phyloP scores from a whole-genome alignment of 2,797 vertebrate genomes.

The Podarcis siculus region DNA sequence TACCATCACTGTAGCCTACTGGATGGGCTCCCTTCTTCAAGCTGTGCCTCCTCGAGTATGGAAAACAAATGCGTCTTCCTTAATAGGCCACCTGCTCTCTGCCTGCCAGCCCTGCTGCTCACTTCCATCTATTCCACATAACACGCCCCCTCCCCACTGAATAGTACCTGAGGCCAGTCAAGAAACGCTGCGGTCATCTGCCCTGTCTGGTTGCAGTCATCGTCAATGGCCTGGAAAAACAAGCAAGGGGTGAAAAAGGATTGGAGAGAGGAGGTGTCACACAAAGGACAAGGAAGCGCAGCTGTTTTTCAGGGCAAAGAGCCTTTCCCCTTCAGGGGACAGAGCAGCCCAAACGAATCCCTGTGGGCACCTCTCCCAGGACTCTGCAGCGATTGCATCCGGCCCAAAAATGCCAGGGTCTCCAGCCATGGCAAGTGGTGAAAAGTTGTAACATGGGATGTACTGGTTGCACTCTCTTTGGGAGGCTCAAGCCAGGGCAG shows the following conservation, averaged over 20 bases:
- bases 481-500: not conserved
- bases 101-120: not conserved
- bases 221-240: constrained; percentile 87
- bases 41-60: not conserved
- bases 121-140: not conserved
- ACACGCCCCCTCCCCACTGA: too few relatives aligned
- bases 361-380: not conserved
- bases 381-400: not conserved
- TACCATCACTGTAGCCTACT: not conserved
- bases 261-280: not conserved
- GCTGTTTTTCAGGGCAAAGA: not conserved
- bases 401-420: too few relatives aligned
- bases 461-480: not conserved
- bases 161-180: constrained; percentile 91
- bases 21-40: too few relatives aligned
- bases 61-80: not conserved
- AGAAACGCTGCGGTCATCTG: constrained; percentile 92
- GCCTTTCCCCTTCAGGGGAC: not conserved
- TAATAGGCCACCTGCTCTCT: not conserved
- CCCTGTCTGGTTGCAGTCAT: constrained; percentile 94
- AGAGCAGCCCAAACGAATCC: not conserved
- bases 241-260: not conserved
- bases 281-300: not conserved
- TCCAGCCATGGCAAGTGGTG: not conserved
- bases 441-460: not conserved